Percentiles rank a stretch among this genome's conserved stretches.
phyloP scores from a whole-genome alignment of 2,113 vertebrate genomes.

The Mionectes macconnelli region DNA sequence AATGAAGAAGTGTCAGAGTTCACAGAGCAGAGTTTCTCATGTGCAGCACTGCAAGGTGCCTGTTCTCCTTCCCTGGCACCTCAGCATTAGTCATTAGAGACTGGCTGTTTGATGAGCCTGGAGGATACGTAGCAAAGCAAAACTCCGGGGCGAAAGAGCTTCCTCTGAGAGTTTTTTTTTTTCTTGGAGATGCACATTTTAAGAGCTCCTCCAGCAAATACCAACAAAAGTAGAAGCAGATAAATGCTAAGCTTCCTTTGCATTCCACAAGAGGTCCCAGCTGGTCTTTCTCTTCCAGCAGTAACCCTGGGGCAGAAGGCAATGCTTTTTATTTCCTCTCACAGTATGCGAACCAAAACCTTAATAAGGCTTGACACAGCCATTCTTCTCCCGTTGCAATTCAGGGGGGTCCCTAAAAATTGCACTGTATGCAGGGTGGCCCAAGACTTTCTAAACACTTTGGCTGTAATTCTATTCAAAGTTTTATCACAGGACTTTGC shows the following conservation, averaged over 20 bases:
- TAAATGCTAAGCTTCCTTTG: conserved; percentile 53
- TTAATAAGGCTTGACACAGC: not conserved
- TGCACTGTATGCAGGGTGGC: not conserved
- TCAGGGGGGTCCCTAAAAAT: not conserved
- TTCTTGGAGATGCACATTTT: not conserved
- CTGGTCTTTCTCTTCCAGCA: conserved; percentile 49
- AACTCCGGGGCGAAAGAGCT: not conserved
- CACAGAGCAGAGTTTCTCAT: not conserved
- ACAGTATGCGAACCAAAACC: not conserved
- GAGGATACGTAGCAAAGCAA: not conserved
- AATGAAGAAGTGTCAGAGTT: not conserved
- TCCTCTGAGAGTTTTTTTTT: not conserved
- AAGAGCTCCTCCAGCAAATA: not conserved
- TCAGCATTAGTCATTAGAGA: not conserved
- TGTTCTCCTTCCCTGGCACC: not conserved
- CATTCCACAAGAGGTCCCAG: conserved; percentile 64
- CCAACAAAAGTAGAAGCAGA: not conserved
- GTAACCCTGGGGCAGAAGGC: conserved; percentile 33
- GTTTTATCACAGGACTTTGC: not conserved
- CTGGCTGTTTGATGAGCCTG: not conserved
- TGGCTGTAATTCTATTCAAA: not conserved
- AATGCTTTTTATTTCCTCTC: conserved; percentile 30
- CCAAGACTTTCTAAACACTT: not conserved
- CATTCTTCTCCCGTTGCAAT: not conserved
- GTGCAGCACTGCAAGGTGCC: not conserved